A percentile compares a stretch with the other conserved stretches of the same genome.
Evolutionary conservation across 2,888 invertebrate species (phyloP).

Genomic region (Acanthosepion lycidas): DNA sequence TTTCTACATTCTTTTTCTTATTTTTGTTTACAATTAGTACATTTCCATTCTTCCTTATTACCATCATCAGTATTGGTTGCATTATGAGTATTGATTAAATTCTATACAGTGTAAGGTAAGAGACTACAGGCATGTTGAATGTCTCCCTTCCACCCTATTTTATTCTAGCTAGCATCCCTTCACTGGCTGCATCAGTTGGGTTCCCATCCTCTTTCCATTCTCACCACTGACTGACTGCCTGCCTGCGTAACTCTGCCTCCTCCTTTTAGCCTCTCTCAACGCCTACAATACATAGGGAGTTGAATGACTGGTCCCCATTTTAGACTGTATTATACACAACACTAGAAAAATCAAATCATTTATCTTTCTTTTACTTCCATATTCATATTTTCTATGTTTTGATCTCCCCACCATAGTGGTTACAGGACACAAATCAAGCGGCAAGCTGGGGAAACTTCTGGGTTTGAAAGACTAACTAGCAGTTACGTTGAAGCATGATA

Average conservation of each 20-base stretch:
- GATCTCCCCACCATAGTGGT: neutral
- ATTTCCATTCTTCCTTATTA: neutral
- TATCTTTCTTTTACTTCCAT: neutral
- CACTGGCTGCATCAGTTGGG: conserved; percentile 16
- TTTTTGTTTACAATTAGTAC: neutral
- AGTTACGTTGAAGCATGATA: neutral
- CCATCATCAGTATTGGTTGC: neutral
- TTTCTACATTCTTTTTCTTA: too few relatives aligned
- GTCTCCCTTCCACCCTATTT: conserved; percentile 6
- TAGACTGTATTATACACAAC: neutral
- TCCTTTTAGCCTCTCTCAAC: neutral
- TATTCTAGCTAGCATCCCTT: neutral
- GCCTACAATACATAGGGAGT: neutral
- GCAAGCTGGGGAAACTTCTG: neutral
- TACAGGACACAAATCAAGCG: neutral
- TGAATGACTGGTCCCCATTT: neutral
- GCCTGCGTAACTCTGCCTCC: neutral
- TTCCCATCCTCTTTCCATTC: neutral
- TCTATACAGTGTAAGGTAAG: neutral
- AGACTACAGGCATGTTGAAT: neutral
- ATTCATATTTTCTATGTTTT: neutral
- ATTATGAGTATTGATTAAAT: neutral
- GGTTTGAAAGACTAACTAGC: neutral
- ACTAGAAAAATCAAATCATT: neutral
- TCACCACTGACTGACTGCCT: too few relatives aligned